Evolutionary conservation across 2,113 vertebrate genomes (phyloP), one percentile per base, ranked within the genome.

Genomic region (Meles meles): DNA sequence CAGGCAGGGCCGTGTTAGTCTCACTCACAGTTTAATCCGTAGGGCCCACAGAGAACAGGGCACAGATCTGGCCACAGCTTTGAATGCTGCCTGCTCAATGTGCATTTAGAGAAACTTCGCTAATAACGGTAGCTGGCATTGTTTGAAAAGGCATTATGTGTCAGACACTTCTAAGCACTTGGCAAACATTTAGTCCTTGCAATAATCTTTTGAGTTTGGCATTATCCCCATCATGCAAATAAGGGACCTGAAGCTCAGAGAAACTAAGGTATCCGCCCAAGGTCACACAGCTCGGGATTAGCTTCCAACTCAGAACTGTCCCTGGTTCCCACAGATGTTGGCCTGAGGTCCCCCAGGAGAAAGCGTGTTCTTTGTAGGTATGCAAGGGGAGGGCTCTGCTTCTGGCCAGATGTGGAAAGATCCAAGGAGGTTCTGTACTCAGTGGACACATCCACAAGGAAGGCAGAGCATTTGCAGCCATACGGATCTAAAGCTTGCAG

Each of bases 141-240:
- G 93, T 96, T 83, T 95, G 80, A 57, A 42, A 37, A 92, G 55
- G 88, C 39, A 82, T 92, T 59, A 37, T 11, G 34, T 86, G 74
- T 85, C 83, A 52, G 80, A 52, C 12, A 37, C 84, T 15, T 39
- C 94, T 85, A 88, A 96, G 83, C n/a, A 61, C 34, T 81, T 84
- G 92, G 80, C 69, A 92, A 97, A 93, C 59, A 23, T 61, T 92
- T 81, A 71, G 72, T 84, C 63, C 76, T 97, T 34, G 6, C 67
- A 92, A 88, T 95, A 59, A 92, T 90, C 92, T 47, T 92, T 76
- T 69, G 63, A 92, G 71, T 80, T 87, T 84, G 83, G 57, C 83
- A 61, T 85, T 84, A 89, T 72, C 71, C 31, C 34, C 29, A 39
- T 87, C 82, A 95, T 27, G 79, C 59, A 94, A 97, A 94, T 81